These are phyloP conservation scores for Rhinichthys klamathensis DNA, from an alignment of 2,113 vertebrate species.

Conservation along the genomic window DNA sequence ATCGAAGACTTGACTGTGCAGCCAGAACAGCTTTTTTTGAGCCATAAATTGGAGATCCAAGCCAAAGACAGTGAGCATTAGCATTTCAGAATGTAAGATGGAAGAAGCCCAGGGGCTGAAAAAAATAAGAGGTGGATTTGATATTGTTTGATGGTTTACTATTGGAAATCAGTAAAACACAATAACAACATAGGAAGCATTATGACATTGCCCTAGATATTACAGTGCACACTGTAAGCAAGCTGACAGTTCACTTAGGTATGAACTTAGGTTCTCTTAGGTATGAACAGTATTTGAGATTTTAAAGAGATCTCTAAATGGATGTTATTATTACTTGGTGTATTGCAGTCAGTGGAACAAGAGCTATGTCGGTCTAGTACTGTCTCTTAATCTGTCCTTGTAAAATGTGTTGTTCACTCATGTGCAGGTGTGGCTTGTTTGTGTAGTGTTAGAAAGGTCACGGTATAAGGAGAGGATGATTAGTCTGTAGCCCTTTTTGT, in stretches of 20 bases:
- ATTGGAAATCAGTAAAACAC: slow-evolving; percentile 72
- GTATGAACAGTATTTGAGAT: neutral
- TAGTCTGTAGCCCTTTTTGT: slow-evolving; percentile 75
- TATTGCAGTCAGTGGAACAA: neutral
- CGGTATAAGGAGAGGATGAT: slow-evolving; percentile 72
- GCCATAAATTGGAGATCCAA: slow-evolving; percentile 49
- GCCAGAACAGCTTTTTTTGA: slow-evolving; percentile 57
- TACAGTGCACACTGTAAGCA: neutral
- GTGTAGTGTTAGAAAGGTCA: slow-evolving; percentile 25
- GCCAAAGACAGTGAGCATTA: slow-evolving; percentile 56
- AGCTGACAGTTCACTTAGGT: neutral
- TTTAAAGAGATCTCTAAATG: neutral
- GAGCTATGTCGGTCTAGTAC: neutral
- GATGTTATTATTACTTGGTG: neutral
- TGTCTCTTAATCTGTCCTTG: slow-evolving; percentile 8
- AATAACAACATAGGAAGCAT: neutral
- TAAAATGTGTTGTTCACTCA: neutral
- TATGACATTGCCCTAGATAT: slow-evolving; percentile 42
- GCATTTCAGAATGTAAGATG: slow-evolving; percentile 61
- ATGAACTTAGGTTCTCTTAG: neutral
- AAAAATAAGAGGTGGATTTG: slow-evolving; percentile 72
- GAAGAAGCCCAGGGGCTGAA: slow-evolving; percentile 60
- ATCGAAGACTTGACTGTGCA: slow-evolving; percentile 68
- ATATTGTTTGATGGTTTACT: slow-evolving; percentile 65
- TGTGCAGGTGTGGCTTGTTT: neutral